Evolutionary conservation across 2,113 vertebrate species (phyloP).

Genomic region (Plecotus auritus): DNA sequence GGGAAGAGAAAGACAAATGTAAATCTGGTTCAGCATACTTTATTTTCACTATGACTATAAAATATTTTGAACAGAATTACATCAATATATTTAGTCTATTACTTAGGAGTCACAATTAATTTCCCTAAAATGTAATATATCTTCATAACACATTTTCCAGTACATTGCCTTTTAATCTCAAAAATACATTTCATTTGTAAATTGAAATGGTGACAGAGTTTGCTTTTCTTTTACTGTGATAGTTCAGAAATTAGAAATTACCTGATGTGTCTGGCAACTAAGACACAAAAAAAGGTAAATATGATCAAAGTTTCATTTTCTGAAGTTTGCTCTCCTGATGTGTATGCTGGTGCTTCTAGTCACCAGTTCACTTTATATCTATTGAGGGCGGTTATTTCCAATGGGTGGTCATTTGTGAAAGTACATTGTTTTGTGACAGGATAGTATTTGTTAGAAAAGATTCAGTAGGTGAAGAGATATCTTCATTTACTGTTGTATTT

Average conservation of each 20-base stretch:
- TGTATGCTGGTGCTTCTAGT: neutral
- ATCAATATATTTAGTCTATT: slow-evolving; percentile 4
- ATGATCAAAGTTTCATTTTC: neutral
- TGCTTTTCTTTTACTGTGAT: slow-evolving; percentile 33
- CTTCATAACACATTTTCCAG: slow-evolving; percentile 21
- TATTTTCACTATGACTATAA: neutral
- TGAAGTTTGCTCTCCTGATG: neutral
- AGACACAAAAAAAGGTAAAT: neutral
- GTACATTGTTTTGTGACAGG: neutral
- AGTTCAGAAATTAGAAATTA: neutral
- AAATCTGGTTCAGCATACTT: slow-evolving; percentile 24
- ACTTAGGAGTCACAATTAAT: slow-evolving; percentile 20
- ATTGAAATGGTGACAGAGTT: neutral
- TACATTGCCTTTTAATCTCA: slow-evolving; percentile 45
- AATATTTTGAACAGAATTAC: neutral
- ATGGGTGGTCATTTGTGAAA: neutral
- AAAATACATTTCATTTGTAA: slow-evolving; percentile 35
- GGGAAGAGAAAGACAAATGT: neutral
- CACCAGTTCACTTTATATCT: neutral
- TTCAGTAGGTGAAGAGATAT: neutral
- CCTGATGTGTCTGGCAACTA: neutral
- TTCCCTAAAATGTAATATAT: slow-evolving; percentile 40
- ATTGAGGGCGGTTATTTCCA: neutral
- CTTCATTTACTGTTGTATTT: neutral
- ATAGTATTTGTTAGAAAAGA: neutral